Evolutionary conservation across 1,140 invertebrate species (phyloP).

Genomic region (Euura saliciscinereae): DNA sequence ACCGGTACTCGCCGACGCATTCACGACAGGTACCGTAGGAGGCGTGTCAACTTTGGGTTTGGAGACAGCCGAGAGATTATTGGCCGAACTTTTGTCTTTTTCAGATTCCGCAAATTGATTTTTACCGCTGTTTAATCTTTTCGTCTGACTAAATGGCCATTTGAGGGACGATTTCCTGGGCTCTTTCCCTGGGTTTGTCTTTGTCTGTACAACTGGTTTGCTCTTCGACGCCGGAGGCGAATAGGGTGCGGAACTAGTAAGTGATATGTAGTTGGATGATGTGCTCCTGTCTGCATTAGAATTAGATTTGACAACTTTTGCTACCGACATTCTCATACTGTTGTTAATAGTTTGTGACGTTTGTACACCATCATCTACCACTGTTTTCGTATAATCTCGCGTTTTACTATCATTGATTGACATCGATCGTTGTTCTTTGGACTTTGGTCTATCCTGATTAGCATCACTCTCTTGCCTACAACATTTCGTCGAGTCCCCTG

Average conservation of each 20-base stretch:
- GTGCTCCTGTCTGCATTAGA: neutral
- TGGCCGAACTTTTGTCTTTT: neutral
- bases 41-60: too few relatives aligned
- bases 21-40: too few relatives aligned
- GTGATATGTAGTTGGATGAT: too few relatives aligned
- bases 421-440: too few relatives aligned
- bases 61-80: too few relatives aligned
- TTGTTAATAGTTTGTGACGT: neutral
- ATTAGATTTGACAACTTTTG: neutral
- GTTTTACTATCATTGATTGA: too few relatives aligned
- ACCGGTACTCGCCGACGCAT: too few relatives aligned
- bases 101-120: neutral
- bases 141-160: neutral
- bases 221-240: too few relatives aligned
- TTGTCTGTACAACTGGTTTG: neutral
- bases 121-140: neutral
- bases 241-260: too few relatives aligned
- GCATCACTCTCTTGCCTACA: neutral
- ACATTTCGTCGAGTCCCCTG: neutral
- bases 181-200: neutral
- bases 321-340: neutral
- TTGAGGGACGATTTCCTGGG: neutral
- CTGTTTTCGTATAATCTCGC: too few relatives aligned
- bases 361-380: too few relatives aligned
- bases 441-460: too few relatives aligned